These are phyloP conservation scores for Pogona vitticeps DNA, from an alignment of 2,113 vertebrate genomes.

Conservation along the genomic window DNA sequence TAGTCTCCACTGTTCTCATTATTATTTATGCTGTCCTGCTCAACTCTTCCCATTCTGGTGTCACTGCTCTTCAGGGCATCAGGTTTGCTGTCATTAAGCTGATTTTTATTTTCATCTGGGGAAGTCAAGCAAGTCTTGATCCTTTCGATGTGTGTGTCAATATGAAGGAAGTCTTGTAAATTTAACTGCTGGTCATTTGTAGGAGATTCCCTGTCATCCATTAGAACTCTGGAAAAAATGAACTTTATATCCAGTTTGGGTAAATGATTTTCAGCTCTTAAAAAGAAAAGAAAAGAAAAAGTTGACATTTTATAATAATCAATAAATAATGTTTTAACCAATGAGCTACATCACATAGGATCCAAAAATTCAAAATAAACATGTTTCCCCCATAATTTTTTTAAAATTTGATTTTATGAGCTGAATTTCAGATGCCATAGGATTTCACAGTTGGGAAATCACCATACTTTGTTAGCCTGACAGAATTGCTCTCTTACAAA, in stretches of 20 bases:
- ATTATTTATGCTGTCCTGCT: conserved; percentile 84
- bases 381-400: neutral
- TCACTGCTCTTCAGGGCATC: conserved; percentile 56
- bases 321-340: conserved; percentile 27
- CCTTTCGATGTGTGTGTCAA: conserved; percentile 54
- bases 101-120: conserved; percentile 83
- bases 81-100: conserved; percentile 56
- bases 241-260: conserved; percentile 57
- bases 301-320: conserved; percentile 1
- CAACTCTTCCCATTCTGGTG: conserved; percentile 64
- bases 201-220: conserved; percentile 77
- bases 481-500: neutral
- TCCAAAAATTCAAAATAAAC: neutral
- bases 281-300: conserved; percentile 50
- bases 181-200: conserved; percentile 65
- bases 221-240: conserved; percentile 72
- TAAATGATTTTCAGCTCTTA: conserved; percentile 72
- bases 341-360: conserved; percentile 1
- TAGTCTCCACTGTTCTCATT: conserved; percentile 68
- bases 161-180: conserved; percentile 63
- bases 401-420: neutral
- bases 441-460: conserved; percentile 7
- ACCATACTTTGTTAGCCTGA: neutral
- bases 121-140: conserved; percentile 58
- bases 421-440: neutral